These are phyloP conservation scores for Morpho deidamia DNA, from an alignment of 2,888 invertebrate genomes.

Conservation along the genomic window DNA sequence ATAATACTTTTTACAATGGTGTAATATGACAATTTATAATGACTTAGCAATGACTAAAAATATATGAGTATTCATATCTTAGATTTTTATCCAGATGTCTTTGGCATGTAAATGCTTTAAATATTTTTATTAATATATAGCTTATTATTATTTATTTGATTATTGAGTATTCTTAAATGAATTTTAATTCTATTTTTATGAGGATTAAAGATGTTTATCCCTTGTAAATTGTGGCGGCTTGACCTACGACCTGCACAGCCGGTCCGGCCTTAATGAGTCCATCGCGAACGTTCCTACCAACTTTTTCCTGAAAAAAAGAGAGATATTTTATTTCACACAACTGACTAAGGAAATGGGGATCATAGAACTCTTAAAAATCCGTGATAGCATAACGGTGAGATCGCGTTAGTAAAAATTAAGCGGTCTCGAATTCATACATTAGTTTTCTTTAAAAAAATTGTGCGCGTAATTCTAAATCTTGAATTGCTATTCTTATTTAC, in stretches of 20 bases:
- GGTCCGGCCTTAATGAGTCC: conserved; percentile 47
- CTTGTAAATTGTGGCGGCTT: conserved; percentile 31
- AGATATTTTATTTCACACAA: no score
- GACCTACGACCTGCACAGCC: conserved; percentile 39
- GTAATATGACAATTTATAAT: not conserved
- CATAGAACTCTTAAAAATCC: no score
- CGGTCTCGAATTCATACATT: no score
- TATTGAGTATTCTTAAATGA: not conserved
- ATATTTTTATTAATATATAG: not conserved
- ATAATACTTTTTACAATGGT: not conserved
- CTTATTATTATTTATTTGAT: not conserved
- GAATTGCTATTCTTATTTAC: no score
- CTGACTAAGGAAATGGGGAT: no score
- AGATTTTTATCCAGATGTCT: not conserved
- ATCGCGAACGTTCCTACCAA: conserved; percentile 40
- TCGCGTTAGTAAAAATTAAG: no score
- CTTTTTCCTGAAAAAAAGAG: conserved; percentile 33
- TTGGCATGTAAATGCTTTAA: not conserved
- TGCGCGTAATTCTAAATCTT: no score
- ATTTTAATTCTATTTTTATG: not conserved
- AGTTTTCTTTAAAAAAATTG: no score
- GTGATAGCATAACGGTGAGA: no score
- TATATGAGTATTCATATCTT: not conserved
- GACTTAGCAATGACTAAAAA: not conserved
- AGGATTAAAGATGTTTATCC: conserved; percentile 28